A percentile compares a stretch with the other conserved stretches of the same genome.
Evolutionary conservation across 2,113 vertebrate genomes (phyloP).

Genomic region (Bubo blakistoni): DNA sequence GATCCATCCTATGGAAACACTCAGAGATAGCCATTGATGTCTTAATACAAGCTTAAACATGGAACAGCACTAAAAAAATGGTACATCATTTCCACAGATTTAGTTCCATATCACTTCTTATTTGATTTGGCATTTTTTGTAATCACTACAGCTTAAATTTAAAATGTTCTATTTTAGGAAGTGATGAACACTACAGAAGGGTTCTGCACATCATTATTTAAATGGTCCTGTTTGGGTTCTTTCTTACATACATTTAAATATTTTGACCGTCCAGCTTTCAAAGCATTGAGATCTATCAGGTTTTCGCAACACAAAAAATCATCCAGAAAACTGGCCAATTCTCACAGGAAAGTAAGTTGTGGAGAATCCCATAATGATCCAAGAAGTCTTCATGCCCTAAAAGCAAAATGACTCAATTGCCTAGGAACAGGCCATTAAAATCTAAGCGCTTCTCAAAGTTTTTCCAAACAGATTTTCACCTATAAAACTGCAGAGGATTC

Average conservation of each 20-base stretch:
- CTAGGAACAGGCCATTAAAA: background rate
- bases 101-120: background rate
- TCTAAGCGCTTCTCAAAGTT: background rate
- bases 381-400: background rate
- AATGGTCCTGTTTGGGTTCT: background rate
- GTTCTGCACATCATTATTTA: background rate
- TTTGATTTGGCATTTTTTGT: background rate
- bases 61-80: background rate
- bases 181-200: background rate
- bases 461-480: background rate
- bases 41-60: background rate
- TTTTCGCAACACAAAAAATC: background rate
- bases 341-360: background rate
- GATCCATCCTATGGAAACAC: conserved; percentile 84
- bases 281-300: background rate
- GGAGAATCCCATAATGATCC: background rate
- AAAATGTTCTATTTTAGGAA: background rate
- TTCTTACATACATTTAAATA: background rate
- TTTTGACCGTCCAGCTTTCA: background rate
- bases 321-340: background rate
- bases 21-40: background rate
- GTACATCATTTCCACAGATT: background rate
- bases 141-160: background rate
- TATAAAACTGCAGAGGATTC: background rate
- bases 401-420: background rate